Evolutionary conservation across 2,888 invertebrate genomes (phyloP).

Genomic region (Chironomus tentans): DNA sequence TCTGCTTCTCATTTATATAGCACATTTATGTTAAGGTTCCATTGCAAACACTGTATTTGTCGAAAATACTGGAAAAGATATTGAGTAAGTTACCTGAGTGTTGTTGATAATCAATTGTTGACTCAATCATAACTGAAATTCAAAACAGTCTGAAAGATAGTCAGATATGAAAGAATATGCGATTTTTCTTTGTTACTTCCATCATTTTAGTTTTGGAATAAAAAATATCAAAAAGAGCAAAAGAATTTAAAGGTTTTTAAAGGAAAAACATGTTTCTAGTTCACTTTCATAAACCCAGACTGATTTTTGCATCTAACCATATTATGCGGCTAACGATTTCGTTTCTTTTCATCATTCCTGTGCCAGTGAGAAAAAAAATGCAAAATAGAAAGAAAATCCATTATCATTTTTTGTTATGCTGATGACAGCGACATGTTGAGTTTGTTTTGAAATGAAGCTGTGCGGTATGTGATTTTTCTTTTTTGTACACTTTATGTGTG

Average conservation of each 20-base stretch:
- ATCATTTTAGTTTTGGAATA: too few species aligned
- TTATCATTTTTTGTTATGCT: background rate
- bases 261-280: too few species aligned
- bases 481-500: background rate
- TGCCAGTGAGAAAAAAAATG: too few species aligned
- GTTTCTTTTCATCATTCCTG: too few species aligned
- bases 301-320: too few species aligned
- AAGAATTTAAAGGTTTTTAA: too few species aligned
- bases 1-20: background rate
- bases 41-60: background rate
- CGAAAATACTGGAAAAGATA: background rate
- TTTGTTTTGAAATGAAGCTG: background rate
- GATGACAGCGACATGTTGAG: background rate
- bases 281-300: too few species aligned
- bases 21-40: constrained; percentile 4
- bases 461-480: background rate
- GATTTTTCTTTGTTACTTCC: too few species aligned
- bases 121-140: background rate
- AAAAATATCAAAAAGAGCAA: too few species aligned
- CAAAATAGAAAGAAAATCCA: background rate
- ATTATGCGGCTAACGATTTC: too few species aligned
- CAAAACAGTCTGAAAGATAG: background rate
- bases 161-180: too few species aligned
- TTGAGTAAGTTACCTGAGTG: background rate
- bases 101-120: background rate